Base-by-base conservation (phyloP, 1,140 invertebrate species). In the Drosophila guanche region DNA sequence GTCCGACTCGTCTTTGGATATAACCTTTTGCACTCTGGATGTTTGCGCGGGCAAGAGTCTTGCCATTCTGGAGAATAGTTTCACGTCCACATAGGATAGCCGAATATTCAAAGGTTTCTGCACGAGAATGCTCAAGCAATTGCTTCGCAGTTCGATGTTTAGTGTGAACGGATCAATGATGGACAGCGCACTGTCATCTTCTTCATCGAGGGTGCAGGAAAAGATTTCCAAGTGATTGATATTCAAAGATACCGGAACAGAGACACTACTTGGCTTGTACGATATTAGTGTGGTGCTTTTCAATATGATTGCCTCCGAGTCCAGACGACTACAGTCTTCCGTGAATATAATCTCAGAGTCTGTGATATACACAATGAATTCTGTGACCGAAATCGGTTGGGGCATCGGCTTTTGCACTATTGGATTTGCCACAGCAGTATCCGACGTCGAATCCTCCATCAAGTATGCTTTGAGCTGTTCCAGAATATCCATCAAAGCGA, bases 261-360 rank as follows among this genome's bases (percentile, higher is more conserved):
- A 94, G 16, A 92, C 92, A 59, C 95, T 94, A 16, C 94, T 93
- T 0, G 96, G 95, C 48, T 95, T 93, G 85, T 97, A 98, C 0
- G 95, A 95, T 12, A 98, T 92, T 1, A 98, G 95, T 0, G 97
- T 97, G 8, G 97, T 98, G 62, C 96, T 96, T 94, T 97, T 98
- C 0, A 99, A 92, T 88, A 99, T 99, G 3, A 99, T 97, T 25
- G 98, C 97, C 92, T 98, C 98, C 0, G 97, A 96, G 91, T 99
- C 97, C 92, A 94, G 94, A 1, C 95, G 92, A 3, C 96, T 95
- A 3, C 96, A 95, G 88, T 99, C 95, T 92, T 99, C 98, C 0
- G 99, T 96, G 4, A 99, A 92, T 22, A 99, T 97, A 23, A 99
- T 92, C 92, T 99, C 97, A 2, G 97, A 99, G 90, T 99, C 97